Conservation (phyloP, 2,797 vertebrate genomes). For the Diglossa cyanea region DNA sequence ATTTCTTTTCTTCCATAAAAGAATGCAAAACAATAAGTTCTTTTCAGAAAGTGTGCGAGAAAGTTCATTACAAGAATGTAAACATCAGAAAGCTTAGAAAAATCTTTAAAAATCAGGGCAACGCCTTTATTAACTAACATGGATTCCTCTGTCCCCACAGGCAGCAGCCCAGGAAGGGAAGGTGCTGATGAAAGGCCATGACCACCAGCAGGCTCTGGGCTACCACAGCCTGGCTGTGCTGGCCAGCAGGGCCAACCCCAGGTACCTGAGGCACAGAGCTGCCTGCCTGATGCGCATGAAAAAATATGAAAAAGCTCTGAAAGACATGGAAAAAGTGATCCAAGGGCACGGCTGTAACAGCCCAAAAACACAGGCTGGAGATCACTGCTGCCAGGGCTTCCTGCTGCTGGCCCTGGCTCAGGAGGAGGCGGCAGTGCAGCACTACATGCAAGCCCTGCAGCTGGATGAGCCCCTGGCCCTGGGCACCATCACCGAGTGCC, state of each 20-base stretch:
- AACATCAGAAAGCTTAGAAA: too few relatives aligned
- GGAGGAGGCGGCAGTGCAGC: conserved; percentile 77
- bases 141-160: conserved; percentile 62
- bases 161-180: conserved; percentile 84
- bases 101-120: too few relatives aligned
- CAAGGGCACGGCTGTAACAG: conserved; percentile 62
- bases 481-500: conserved; percentile 68
- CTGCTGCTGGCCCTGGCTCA: conserved; percentile 77
- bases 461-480: conserved; percentile 76
- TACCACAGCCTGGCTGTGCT: conserved; percentile 84
- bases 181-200: conserved; percentile 59
- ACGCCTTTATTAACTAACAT: background rate
- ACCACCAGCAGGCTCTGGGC: conserved; percentile 76
- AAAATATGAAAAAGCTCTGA: conserved; percentile 74
- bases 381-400: conserved; percentile 82
- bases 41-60: too few relatives aligned
- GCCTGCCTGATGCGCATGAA: conserved; percentile 80
- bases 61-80: too few relatives aligned
- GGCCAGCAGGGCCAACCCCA: conserved; percentile 64
- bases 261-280: conserved; percentile 81
- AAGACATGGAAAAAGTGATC: conserved; percentile 84
- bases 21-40: too few relatives aligned
- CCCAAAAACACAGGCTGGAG: conserved; percentile 68
- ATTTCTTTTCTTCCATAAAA: too few relatives aligned
- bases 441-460: conserved; percentile 83